Conservation (phyloP, 1,140 invertebrate genomes). For the Drosophila ambigua region DNA sequence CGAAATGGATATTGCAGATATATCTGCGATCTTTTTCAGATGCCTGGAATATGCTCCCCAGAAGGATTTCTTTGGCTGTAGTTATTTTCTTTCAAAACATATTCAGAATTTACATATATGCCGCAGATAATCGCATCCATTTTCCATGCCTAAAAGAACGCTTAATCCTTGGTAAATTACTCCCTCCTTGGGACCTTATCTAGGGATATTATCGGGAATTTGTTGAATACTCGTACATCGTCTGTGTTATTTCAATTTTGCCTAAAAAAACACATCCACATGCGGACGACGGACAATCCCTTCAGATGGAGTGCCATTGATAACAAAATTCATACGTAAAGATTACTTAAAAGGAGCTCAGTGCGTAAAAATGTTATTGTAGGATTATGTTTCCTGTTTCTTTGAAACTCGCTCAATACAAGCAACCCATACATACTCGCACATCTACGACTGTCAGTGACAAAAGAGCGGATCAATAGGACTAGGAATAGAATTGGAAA, state of each 20-base stretch:
- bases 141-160: neutral
- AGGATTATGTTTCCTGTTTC: constrained; percentile 69
- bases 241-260: constrained; percentile 56
- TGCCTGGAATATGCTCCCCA: no score
- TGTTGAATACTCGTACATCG: constrained; percentile 40
- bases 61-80: no score
- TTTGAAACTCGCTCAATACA: constrained; percentile 40
- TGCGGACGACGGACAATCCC: constrained; percentile 7
- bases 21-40: no score
- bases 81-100: no score
- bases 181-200: constrained; percentile 33
- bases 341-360: constrained; percentile 73
- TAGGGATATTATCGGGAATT: constrained; percentile 47
- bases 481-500: constrained; percentile 29
- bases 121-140: neutral
- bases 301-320: constrained; percentile 58
- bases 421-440: constrained; percentile 6
- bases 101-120: no score
- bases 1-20: no score
- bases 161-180: constrained; percentile 39
- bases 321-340: constrained; percentile 75
- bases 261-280: constrained; percentile 58
- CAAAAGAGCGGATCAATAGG: constrained; percentile 60
- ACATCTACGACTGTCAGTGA: constrained; percentile 14
- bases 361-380: constrained; percentile 69